Evolutionary conservation across 2,797 vertebrate species (phyloP), one percentile per base, ranked within the genome.

Genomic region (Acanthurus tractus): DNA sequence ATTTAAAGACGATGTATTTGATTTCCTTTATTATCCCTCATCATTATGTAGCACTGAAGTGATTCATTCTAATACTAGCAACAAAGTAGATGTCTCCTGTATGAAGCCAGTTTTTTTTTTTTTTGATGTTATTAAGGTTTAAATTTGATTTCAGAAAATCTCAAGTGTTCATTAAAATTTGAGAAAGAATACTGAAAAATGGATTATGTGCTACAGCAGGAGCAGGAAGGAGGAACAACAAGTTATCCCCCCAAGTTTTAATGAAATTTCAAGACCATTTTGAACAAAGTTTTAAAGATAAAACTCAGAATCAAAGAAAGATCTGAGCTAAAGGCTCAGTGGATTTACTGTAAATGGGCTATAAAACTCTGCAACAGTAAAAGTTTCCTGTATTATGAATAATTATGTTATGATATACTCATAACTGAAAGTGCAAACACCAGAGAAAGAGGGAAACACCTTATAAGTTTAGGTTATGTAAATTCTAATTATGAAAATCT

Each of bases 1-100:
- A 63, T 68, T 63, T 50, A 63, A 70, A 67, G 48, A 64, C 29
- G 18, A 62, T n/a, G 11, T 18, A 22, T 65, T 58, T 54, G 11
- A 57, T 42, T 74, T 69, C 63, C 29, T 34, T 34, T 34, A 34
- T 34, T 34, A 34, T 34, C 6, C 10, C 18, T 45, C 8, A 53
- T 78, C 76, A 15, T 40, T 57, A 17, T 18, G 29, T 45, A 63
- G 23, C 40, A 23, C 34, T 46, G 36, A 78, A 15, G 17, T 36
- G 42, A 65, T 62, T 14, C 44, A 34, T 34, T 67, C 17, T 52
- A 1, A 38, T 45, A 6, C 3, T 23, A 53, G 14, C 40, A 48
- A n/a, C 38, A 48, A 57, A 57, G 23, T 3, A 6, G 52, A 74
- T 1, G 44, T 40, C n/a, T 46, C 1, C 6, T 55, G 4, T 54